Evolutionary conservation across 2,797 vertebrate species (phyloP).

Genomic region (Decapterus maruadsi): DNA sequence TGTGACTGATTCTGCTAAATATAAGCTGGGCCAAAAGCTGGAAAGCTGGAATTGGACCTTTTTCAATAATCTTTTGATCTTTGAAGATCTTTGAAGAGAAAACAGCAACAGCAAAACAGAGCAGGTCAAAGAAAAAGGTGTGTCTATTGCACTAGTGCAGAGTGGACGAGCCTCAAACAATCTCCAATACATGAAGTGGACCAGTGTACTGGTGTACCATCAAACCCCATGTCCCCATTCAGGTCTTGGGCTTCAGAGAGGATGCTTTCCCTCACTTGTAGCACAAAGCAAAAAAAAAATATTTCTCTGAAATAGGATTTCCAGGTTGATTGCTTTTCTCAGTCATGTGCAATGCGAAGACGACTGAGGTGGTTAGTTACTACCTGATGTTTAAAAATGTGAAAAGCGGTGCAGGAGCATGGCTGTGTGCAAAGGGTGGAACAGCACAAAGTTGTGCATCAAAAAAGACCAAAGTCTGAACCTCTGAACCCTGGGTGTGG

Average conservation of each 20-base stretch:
- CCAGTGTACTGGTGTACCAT: neutral
- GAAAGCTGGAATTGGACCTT: neutral
- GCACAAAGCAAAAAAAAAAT: slow-evolving; percentile 13
- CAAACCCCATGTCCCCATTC: neutral
- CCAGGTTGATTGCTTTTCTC: neutral
- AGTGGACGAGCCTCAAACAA: slow-evolving; percentile 4
- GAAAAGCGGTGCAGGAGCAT: neutral
- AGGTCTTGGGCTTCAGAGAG: slow-evolving; percentile 9
- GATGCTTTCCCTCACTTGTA: slow-evolving; percentile 6
- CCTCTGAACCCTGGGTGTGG: slow-evolving; percentile 82
- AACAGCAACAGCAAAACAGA: neutral
- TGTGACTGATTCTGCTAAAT: neutral
- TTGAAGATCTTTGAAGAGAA: neutral
- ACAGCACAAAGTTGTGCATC: slow-evolving; percentile 54
- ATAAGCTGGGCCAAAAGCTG: neutral
- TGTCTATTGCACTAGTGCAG: neutral
- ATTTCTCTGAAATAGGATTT: neutral
- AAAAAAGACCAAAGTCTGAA: slow-evolving; percentile 69
- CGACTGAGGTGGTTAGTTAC: too few relatives aligned
- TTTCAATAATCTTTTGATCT: neutral
- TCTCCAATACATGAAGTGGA: neutral
- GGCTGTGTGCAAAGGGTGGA: slow-evolving; percentile 51
- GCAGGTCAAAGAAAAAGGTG: neutral
- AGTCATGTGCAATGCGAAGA: too few relatives aligned
- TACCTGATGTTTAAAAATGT: slow-evolving; percentile 28